A percentile compares a stretch with the other conserved stretches of the same genome.
phyloP scores from a whole-genome alignment of 2,888 invertebrate species.

The Yponomeuta cagnagella region DNA sequence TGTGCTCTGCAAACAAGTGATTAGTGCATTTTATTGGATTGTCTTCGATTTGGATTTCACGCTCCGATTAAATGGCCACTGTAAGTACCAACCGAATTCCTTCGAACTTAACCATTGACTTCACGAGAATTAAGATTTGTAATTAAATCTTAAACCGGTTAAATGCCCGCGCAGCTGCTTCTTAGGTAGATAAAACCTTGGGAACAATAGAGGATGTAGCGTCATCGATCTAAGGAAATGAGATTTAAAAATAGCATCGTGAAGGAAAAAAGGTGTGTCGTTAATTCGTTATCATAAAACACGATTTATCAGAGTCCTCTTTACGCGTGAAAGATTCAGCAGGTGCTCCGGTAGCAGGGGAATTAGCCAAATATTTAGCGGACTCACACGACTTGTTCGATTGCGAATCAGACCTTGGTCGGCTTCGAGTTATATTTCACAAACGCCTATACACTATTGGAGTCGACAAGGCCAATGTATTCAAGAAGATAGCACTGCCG shows the following conservation, averaged over 20 bases:
- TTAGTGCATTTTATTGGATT: slow-evolving; percentile 61
- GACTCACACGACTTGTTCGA: background rate
- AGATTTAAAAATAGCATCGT: background rate
- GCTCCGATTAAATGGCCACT: slow-evolving; percentile 48
- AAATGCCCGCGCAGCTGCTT: background rate
- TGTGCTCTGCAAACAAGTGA: slow-evolving; percentile 54
- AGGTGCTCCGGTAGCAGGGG: background rate
- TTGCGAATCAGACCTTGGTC: background rate
- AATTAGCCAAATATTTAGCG: background rate
- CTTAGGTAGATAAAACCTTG: background rate
- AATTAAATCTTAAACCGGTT: background rate
- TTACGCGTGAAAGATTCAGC: background rate
- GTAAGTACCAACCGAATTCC: slow-evolving; percentile 41
- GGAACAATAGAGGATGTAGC: background rate
- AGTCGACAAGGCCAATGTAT: slow-evolving; percentile 2
- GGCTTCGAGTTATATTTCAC: background rate
- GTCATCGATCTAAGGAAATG: background rate
- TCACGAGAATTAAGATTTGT: background rate
- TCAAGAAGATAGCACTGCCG: background rate
- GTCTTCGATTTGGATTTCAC: slow-evolving; percentile 51
- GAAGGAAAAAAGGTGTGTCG: background rate
- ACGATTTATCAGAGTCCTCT: background rate
- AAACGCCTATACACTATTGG: background rate
- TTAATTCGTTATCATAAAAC: background rate
- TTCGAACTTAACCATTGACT: background rate